Conservation (phyloP, 2,797 vertebrate genomes). For the Eidolon dupreanum region DNA sequence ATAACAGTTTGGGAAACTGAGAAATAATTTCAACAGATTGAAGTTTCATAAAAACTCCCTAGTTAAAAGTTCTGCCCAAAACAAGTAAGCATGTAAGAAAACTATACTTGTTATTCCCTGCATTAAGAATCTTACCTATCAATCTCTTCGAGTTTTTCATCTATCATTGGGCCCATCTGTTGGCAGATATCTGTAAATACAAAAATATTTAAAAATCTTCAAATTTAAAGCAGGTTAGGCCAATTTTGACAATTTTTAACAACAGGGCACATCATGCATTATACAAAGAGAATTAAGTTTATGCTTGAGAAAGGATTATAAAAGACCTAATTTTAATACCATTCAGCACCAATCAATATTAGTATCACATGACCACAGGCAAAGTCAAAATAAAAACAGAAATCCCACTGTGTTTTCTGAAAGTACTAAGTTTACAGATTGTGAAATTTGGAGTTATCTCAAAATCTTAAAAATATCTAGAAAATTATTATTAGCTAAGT, state of each 20-base stretch:
- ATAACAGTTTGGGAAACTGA: background rate
- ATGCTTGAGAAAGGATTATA: background rate
- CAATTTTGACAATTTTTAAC: slow-evolving; percentile 31
- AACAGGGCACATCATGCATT: background rate
- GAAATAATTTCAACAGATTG: background rate
- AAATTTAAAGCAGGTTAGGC: slow-evolving; percentile 43
- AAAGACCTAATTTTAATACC: background rate
- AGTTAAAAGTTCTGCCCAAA: background rate
- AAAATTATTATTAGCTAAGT: slow-evolving; percentile 13
- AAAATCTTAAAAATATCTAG: slow-evolving; percentile 46
- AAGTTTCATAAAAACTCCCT: background rate
- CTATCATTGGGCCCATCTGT: slow-evolving; percentile 98
- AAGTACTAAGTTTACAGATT: background rate
- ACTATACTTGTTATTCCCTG: background rate
- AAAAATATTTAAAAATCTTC: slow-evolving; percentile 56
- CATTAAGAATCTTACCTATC: slow-evolving; percentile 90
- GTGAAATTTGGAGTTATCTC: background rate
- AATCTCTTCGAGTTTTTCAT: slow-evolving; percentile 96
- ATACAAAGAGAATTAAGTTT: slow-evolving; percentile 2
- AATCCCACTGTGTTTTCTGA: background rate
- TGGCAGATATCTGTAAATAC: slow-evolving; percentile 91
- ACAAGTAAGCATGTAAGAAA: background rate
- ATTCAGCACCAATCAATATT: background rate
- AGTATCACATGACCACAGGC: slow-evolving; percentile 1
- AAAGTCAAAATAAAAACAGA: slow-evolving; percentile 43